A percentile compares a stretch with the other conserved stretches of the same genome.
Evolutionary conservation across 2,113 vertebrate species (phyloP).

Genomic region (Corapipo altera): DNA sequence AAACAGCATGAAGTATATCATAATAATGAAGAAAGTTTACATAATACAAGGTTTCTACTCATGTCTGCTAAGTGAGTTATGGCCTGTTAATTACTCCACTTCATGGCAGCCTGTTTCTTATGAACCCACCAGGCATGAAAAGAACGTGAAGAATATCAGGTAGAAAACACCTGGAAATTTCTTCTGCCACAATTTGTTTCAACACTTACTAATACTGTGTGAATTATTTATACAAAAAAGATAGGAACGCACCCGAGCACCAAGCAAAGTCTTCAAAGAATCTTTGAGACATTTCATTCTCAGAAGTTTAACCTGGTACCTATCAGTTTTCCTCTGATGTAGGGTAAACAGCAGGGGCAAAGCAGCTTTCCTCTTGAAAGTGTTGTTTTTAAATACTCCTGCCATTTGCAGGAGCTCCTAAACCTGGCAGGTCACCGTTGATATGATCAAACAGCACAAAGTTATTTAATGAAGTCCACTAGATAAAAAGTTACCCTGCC

Average conservation of each 20-base stretch:
- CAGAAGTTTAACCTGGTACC: not conserved
- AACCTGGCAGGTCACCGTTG: not conserved
- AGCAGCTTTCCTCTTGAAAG: not conserved
- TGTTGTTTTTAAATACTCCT: not conserved
- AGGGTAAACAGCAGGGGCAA: not conserved
- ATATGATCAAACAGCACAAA: constrained; percentile 6
- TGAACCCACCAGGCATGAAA: constrained; percentile 11
- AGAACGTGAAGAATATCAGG: constrained; percentile 32
- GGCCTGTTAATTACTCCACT: constrained; percentile 15
- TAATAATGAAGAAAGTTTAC: not conserved
- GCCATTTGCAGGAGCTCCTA: not conserved
- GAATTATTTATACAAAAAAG: not conserved
- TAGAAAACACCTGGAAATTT: constrained; percentile 45
- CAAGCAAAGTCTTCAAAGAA: not conserved
- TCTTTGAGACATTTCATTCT: not conserved
- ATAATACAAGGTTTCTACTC: not conserved
- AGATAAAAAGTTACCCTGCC: not conserved
- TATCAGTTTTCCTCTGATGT: not conserved
- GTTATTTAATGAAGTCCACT: not conserved
- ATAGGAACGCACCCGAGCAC: not conserved
- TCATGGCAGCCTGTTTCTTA: not conserved
- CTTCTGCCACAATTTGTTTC: not conserved
- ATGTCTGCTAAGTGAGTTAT: not conserved
- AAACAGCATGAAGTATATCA: not conserved
- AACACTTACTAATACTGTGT: not conserved